Base-by-base conservation (phyloP, 2,113 vertebrate genomes). In the Leptosomus discolor region DNA sequence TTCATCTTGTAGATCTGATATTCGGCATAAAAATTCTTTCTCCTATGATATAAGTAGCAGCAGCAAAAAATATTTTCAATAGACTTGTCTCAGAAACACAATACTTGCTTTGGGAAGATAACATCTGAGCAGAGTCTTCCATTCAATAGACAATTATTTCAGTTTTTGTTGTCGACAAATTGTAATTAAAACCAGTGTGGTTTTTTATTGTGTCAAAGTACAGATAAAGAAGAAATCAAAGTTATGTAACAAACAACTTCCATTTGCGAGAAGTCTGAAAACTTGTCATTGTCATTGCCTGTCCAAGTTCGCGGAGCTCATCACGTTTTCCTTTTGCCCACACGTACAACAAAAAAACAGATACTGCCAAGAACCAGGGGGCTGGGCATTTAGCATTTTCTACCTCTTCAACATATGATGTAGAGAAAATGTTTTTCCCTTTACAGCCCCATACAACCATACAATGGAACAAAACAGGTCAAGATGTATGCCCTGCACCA, bases 1-100 rank as follows among this genome's bases (percentile, higher is more conserved):
- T 96, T 99, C 99, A 83, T 99, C 99, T 92, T 99, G 99, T 41
- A 99, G 98, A 78, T 99, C 99, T 6, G 98, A 98, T 98, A 99
- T 98, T 88, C 98, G 98, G 65, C 98, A 98, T 83, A 99, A 73
- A 96, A 99, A 98, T 92, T 99, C 99, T 14, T 98, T 98, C 96
- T 99, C 99, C 99, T 99, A 30, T 26, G 65, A 96, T 90, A 37
- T 5, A 92, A 80, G 56, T 70, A 91, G 48, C 29, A 95, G 39
- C 27, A 95, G 17, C 24, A 85, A 83, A 92, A 39, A 70, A 27
- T 15, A 75, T 17, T 84, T 93, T 79, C 81, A 56, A 24, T 4
- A 53, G 30, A 67, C 12, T 81, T 56, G 24, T 61, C 15, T 76
- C 24, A 71, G 56, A 51, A 58, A 21, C 58, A 73, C 8, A 48